Percentiles rank a stretch among this genome's conserved stretches.
Evolutionary conservation across 92 coral and sea anemone genomes (phyloP).

Genomic region (Zoanthus sansibaricus): DNA sequence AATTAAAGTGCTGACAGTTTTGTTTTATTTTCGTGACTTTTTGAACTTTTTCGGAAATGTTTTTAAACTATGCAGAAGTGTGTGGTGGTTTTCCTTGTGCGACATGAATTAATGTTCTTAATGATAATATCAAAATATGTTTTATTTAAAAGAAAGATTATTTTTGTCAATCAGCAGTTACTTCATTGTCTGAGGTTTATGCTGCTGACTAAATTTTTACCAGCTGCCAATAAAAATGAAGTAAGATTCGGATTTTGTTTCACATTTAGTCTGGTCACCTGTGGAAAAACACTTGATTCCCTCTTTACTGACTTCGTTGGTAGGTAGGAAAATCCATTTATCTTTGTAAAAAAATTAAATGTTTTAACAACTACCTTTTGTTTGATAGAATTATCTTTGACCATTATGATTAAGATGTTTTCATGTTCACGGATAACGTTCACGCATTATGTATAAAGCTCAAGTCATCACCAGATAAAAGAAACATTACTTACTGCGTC

Average conservation of each 20-base stretch:
- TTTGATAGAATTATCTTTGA: constrained; percentile 15
- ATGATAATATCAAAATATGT: constrained; percentile 32
- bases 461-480: constrained; percentile 8
- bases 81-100: constrained; percentile 14
- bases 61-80: constrained; percentile 35
- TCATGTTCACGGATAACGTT: neutral
- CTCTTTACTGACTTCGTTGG: neutral
- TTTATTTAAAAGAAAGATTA: constrained; percentile 43
- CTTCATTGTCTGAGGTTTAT: constrained; percentile 34
- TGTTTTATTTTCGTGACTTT: constrained; percentile 35
- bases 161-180: constrained; percentile 50
- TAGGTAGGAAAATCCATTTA: neutral
- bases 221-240: neutral
- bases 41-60: neutral
- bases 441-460: neutral
- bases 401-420: constrained; percentile 19
- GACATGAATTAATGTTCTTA: constrained; percentile 17
- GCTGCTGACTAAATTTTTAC: constrained; percentile 21
- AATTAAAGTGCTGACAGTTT: neutral
- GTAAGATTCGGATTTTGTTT: neutral
- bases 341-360: neutral
- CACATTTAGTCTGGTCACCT: neutral
- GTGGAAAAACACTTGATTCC: neutral
- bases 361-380: neutral
- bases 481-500: neutral